Conservation (phyloP, 2,113 vertebrate species). For the Trogon surrucura region DNA sequence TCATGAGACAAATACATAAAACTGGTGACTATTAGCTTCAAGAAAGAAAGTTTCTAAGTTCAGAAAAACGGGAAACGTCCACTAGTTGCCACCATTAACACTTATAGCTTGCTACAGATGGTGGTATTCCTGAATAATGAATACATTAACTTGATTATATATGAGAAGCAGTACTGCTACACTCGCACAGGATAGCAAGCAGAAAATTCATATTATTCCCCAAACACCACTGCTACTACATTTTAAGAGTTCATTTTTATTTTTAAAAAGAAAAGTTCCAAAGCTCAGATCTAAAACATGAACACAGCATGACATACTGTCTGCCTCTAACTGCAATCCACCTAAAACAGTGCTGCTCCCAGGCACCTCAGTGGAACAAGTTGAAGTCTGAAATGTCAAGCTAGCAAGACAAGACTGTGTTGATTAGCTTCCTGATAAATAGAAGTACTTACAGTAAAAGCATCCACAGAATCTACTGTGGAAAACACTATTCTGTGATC, state of each 20-base stretch:
- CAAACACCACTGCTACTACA: not conserved
- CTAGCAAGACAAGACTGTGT: not conserved
- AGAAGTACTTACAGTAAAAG: not conserved
- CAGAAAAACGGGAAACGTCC: not conserved
- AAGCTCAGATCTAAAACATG: not conserved
- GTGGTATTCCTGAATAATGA: not conserved
- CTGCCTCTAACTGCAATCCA: not conserved
- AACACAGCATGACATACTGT: not conserved
- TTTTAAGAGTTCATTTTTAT: not conserved
- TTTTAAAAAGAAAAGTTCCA: not conserved
- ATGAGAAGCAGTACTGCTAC: not conserved
- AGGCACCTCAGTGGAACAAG: not conserved
- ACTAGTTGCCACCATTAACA: not conserved
- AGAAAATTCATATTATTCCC: not conserved
- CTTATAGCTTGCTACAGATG: not conserved
- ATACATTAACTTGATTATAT: not conserved
- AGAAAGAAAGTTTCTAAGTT: not conserved
- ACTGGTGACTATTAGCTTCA: not conserved
- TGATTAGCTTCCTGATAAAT: not conserved
- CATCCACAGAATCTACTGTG: not conserved
- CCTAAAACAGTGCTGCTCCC: not conserved
- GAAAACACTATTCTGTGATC: not conserved
- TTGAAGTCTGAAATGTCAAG: not conserved
- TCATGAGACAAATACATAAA: not conserved
- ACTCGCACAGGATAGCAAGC: not conserved